Evolutionary conservation across 2,888 invertebrate genomes (phyloP), one percentile per base, ranked within the genome.

Genomic region (Acrobasis suavella): DNA sequence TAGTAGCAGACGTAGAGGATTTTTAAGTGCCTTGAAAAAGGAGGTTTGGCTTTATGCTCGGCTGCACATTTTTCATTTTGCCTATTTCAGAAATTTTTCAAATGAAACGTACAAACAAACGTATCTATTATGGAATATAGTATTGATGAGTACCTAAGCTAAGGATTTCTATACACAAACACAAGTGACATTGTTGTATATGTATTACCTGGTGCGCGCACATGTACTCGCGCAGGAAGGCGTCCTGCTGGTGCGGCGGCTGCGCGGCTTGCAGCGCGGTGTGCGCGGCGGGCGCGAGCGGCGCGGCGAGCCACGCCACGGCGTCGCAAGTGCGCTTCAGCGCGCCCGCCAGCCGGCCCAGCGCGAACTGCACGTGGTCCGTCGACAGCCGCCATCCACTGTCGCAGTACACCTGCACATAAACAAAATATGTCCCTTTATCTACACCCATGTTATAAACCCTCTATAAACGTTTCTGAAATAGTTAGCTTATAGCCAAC

Each of bases 331-430:
- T 95, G 94, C 58, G 96, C 94, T 96, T 96, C 73, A 98, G 92
- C 80, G 96, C 95, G 76, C 96, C 95, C 42, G 98, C 97, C 83
- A 98, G 96, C 70, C 97, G 95, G 1, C 98, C 98, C 77, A 98
- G 96, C 8, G 98, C 98, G 84, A 97, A 98, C 89, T 98, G 96
- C 77, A 99, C 98, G 87, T 99, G 98, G 93, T 99, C 98, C 86
- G 97, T 97, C 7, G 98, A 97, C 72, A 98, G 93, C 70, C 96
- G 96, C 98, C 98, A 99, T 7, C 96, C 96, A 76, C 96, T 96
- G 55, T 93, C 93, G 69, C 93, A 93, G 83, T 96, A 96, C 54
- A 96, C 95, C 95, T 96, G 83, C 38, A 32, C 15, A 50, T 16
- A 50, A 8, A 9, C 50, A 50, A 16, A 16, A 50, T 15, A 51